Conservation (phyloP, 2,888 invertebrate genomes). For the Cyclophora punctaria region DNA sequence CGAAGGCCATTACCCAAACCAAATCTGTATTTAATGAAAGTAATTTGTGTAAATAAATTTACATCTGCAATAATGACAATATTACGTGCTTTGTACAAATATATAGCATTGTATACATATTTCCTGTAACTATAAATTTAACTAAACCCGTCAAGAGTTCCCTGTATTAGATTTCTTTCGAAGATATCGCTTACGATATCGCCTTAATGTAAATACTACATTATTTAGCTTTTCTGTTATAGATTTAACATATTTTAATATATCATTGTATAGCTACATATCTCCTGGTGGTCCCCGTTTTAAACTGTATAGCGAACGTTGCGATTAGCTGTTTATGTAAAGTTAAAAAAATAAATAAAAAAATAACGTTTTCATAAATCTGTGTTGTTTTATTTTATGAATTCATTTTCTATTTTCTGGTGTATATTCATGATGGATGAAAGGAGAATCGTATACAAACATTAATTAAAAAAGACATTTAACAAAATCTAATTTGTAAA, state of each 20-base stretch:
- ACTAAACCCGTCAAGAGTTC: neutral
- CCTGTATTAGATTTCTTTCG: neutral
- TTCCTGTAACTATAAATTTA: no score
- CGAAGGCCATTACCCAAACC: neutral
- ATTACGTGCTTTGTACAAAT: slow-evolving; percentile 59
- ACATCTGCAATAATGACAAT: slow-evolving; percentile 58
- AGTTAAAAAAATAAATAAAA: slow-evolving; percentile 49
- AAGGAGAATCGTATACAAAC: no score
- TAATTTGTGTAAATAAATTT: slow-evolving; percentile 13
- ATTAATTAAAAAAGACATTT: no score
- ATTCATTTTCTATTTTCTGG: no score
- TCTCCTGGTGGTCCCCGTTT: neutral
- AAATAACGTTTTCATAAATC: slow-evolving; percentile 32
- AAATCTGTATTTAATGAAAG: slow-evolving; percentile 4
- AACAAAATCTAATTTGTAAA: slow-evolving; percentile 2
- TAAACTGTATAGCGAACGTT: slow-evolving; percentile 27
- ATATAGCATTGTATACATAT: slow-evolving; percentile 15
- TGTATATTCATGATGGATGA: no score
- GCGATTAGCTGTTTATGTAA: slow-evolving; percentile 60
- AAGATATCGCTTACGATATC: no score
- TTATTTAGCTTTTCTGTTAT: no score
- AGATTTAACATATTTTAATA: no score
- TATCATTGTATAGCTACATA: no score
- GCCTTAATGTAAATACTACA: no score
- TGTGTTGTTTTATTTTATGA: slow-evolving; percentile 14